Evolutionary conservation across 2,888 invertebrate species (phyloP), one percentile per base, ranked within the genome.

Genomic region (Syrista parreyssii): DNA sequence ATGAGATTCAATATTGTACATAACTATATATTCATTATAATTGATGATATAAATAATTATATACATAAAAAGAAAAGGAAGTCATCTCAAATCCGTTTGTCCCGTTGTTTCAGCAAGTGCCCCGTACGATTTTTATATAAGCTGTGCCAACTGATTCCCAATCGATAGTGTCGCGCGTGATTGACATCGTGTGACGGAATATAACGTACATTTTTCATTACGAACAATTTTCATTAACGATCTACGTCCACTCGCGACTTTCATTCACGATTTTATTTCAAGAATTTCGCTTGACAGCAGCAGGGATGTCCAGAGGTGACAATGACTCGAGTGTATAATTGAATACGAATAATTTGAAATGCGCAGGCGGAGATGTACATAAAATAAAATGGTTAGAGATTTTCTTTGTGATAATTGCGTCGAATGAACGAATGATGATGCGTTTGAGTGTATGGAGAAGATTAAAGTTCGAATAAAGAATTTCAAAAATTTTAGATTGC

Each of bases 1-100:
- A 94, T 91, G 91, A 92, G 94, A 94, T 94, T 94, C 94, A 95
- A 94, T 94, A 94, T 94, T 94, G 95, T 95, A 95, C 93, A 95
- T 94, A 94, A 94, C 93, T 94, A 94, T 93, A 93, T 94, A 94
- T 94, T 94, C 94, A 94, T 94, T 94, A 94, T 94, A 94, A 94
- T 94, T 94, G 93, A 94, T 91, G 88, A 90, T 87, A 89, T 91
- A 90, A 89, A 92, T 93, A 79, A 79, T 76, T 76, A 74, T 76
- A 79, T 79, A 79, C 79, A 79, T 75, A 75, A 74, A 74, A 72
- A 30, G 55, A 77, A 74, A 35, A n/a, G 15, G 32, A 55, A 74
- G 68, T 33, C n/a, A 35, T 68, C 68, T 31, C 33, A 68, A 75
- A 76, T 81, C 75, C 79, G 81, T 81, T 83, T 81, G 75, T 81